These are phyloP conservation scores for Microctonus brassicae DNA, from an alignment of 2,888 invertebrate genomes.

Conservation along the genomic window DNA sequence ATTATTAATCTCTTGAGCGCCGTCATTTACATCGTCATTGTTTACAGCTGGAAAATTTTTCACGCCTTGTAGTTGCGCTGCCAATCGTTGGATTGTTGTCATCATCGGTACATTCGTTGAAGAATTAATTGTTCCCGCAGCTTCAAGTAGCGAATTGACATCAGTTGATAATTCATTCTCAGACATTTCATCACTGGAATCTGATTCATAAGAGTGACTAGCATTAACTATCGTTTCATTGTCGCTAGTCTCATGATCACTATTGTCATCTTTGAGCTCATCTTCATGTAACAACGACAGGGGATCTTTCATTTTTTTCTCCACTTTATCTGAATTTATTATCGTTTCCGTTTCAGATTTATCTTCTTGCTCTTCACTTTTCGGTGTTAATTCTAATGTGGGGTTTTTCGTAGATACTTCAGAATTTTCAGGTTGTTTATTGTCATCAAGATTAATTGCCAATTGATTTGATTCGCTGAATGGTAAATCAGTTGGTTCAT, in stretches of 20 bases:
- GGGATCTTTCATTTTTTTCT: slow-evolving; percentile 55
- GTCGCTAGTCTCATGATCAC: slow-evolving; percentile 55
- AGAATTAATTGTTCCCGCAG: slow-evolving; percentile 54
- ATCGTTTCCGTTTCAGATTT: neutral
- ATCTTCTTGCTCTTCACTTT: neutral
- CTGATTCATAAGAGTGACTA: slow-evolving; percentile 53
- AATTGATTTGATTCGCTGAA: neutral
- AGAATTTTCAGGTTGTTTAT: neutral
- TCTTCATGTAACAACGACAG: slow-evolving; percentile 45
- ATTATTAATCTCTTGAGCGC: neutral
- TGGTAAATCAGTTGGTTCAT: slow-evolving; percentile 9
- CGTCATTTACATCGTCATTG: slow-evolving; percentile 25
- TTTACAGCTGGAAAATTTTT: slow-evolving; percentile 44
- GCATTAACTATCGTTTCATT: slow-evolving; percentile 41
- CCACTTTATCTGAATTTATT: slow-evolving; percentile 19
- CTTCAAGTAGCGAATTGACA: slow-evolving; percentile 60
- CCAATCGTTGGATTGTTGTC: slow-evolving; percentile 65
- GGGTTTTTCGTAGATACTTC: neutral
- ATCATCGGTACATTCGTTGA: slow-evolving; percentile 60
- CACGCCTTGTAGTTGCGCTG: slow-evolving; percentile 62
- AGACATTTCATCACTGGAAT: slow-evolving; percentile 59
- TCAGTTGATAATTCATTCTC: slow-evolving; percentile 58
- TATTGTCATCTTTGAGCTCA: slow-evolving; percentile 46
- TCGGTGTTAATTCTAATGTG: too few relatives aligned
- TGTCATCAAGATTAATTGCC: neutral